Evolutionary conservation across 1,140 invertebrate species (phyloP).

Genomic region (Conus ventricosus): DNA sequence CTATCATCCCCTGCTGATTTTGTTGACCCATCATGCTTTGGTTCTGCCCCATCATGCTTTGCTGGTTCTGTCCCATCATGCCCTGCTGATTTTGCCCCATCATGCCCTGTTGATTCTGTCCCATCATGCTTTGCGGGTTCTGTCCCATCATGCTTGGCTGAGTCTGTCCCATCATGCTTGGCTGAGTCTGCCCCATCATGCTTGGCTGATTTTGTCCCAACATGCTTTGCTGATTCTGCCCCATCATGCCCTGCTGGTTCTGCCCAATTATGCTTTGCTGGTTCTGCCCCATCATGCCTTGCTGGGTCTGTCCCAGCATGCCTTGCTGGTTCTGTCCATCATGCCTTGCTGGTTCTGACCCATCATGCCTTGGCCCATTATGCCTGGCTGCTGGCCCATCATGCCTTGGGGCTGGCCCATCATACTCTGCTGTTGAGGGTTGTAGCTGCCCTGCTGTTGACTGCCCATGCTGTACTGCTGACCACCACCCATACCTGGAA

Average conservation of each 20-base stretch:
- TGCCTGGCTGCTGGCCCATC: conserved; percentile 27
- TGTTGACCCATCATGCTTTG: conserved; percentile 20
- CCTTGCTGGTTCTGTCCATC: conserved; percentile 40
- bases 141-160: conserved; percentile 42
- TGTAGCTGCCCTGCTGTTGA: conserved; percentile 35
- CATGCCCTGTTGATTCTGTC: conserved; percentile 2
- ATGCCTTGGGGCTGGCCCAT: conserved; percentile 46
- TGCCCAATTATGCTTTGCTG: conserved; percentile 32
- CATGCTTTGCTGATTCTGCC: conserved; percentile 22
- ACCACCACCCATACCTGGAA: conserved; percentile 14
- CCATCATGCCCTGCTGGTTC: conserved; percentile 26
- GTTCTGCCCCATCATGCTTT: conserved; percentile 46
- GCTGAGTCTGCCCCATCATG: conserved; percentile 27
- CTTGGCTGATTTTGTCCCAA: conserved; percentile 28
- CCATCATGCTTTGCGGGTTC: conserved; percentile 26
- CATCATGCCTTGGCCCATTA: conserved; percentile 36
- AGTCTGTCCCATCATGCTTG: conserved; percentile 40
- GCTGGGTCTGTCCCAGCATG: conserved; percentile 52
- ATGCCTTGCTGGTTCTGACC: conserved; percentile 26
- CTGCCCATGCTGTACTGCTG: conserved; percentile 48
- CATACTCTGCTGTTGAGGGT: conserved; percentile 31
- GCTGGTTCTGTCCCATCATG: conserved; percentile 55
- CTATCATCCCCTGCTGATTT: conserved; percentile 33
- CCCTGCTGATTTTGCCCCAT: conserved; percentile 42
- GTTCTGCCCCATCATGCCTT: conserved; percentile 34